Percentiles rank a stretch among this genome's conserved stretches.
Evolutionary conservation across 2,113 vertebrate species (phyloP).

Genomic region (Tor tambroides): DNA sequence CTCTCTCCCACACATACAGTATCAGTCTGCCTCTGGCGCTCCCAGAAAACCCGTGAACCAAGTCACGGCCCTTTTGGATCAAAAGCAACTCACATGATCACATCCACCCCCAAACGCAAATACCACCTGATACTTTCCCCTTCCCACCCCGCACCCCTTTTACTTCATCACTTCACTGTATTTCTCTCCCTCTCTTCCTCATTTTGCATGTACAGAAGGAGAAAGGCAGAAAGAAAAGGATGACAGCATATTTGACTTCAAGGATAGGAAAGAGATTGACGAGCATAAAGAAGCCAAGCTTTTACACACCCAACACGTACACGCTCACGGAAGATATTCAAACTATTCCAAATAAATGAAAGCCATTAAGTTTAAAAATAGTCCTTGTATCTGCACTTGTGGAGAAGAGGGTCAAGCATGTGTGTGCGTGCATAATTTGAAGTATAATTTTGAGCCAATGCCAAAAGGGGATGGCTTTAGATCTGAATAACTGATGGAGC

Average conservation of each 20-base stretch:
- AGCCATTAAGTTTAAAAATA: conserved; percentile 39
- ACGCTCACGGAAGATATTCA: not conserved
- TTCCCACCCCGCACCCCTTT: too few relatives aligned
- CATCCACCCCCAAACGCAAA: too few relatives aligned
- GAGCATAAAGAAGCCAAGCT: conserved; percentile 6
- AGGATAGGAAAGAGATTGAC: conserved; percentile 13
- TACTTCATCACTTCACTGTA: too few relatives aligned
- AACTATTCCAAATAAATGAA: conserved; percentile 38
- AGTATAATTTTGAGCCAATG: not conserved
- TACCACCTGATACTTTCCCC: too few relatives aligned
- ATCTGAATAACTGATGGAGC: conserved; percentile 37
- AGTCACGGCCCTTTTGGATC: too few relatives aligned
- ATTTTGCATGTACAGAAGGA: too few relatives aligned
- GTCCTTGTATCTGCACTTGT: not conserved
- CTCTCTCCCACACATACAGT: too few relatives aligned
- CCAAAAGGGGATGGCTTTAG: not conserved
- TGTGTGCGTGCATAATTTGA: not conserved
- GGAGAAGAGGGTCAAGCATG: not conserved
- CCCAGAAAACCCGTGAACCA: too few relatives aligned
- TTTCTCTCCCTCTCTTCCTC: too few relatives aligned
- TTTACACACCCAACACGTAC: conserved; percentile 16
- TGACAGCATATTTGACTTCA: conserved; percentile 4
- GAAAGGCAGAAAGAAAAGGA: too few relatives aligned
- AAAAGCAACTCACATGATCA: too few relatives aligned
- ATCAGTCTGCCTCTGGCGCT: too few relatives aligned